These are phyloP conservation scores for Lithophane socia DNA, from an alignment of 2,888 invertebrate species.

Conservation along the genomic window DNA sequence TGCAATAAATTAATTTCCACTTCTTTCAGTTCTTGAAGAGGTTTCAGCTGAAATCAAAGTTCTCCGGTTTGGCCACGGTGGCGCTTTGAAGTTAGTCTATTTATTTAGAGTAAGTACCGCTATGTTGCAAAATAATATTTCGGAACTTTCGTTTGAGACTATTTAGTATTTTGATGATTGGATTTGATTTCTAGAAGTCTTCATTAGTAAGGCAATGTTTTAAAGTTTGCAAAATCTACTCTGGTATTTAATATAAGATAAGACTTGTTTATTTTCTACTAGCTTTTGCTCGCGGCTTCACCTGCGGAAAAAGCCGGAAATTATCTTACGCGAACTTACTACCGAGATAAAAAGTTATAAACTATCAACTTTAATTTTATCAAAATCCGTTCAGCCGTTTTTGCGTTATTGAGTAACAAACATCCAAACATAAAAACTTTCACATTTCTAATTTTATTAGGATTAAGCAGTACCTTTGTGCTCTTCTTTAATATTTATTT, in stretches of 20 bases:
- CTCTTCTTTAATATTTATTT: no score
- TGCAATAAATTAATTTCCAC: conserved; percentile 69
- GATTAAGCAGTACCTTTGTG: no score
- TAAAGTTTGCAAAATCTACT: background rate
- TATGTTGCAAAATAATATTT: conserved; percentile 35
- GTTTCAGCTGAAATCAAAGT: conserved; percentile 63
- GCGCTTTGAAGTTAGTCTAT: conserved; percentile 51
- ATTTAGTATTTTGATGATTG: conserved; percentile 20
- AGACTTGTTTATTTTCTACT: background rate
- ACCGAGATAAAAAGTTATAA: no score
- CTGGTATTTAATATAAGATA: background rate
- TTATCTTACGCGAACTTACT: no score
- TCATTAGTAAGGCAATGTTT: background rate
- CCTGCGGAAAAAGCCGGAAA: no score
- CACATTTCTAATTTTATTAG: no score
- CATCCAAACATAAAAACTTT: no score
- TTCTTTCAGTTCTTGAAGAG: conserved; percentile 63
- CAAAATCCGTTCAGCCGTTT: no score
- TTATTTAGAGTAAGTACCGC: conserved; percentile 45
- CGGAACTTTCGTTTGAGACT: background rate
- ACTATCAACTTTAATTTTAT: no score
- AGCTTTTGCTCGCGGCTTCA: no score
- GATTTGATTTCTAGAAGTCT: conserved; percentile 2
- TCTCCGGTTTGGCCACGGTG: conserved; percentile 28
- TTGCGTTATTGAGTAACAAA: no score